A percentile compares a stretch with the other conserved stretches of the same genome.
Conservation (phyloP, 2,888 invertebrate species). For the Cantharis rufa region DNA sequence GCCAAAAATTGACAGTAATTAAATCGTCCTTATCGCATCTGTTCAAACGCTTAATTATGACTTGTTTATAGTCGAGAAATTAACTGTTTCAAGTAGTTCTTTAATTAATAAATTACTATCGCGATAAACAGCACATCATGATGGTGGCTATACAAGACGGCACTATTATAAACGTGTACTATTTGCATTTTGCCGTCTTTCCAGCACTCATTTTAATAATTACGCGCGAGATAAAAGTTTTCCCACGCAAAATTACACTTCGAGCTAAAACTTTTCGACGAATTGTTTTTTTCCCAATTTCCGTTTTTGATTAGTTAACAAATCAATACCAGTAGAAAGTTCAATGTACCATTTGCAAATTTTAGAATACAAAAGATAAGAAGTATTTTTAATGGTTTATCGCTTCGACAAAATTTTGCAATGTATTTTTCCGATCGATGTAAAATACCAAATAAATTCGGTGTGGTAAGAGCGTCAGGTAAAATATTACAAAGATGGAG, state of each 20-base stretch:
- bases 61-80: slow-evolving; percentile 2
- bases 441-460: background rate
- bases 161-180: background rate
- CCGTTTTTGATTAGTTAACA: background rate
- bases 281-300: background rate
- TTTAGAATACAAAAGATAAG: background rate
- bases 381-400: background rate
- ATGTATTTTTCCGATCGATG: background rate
- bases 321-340: background rate
- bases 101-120: background rate
- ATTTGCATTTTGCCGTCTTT: background rate
- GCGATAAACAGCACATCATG: background rate
- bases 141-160: background rate
- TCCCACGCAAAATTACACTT: background rate
- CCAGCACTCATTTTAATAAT: background rate
- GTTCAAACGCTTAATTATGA: slow-evolving; percentile 13
- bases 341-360: background rate
- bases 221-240: slow-evolving; percentile 1
- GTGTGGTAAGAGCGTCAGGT: background rate
- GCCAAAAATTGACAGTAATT: slow-evolving; percentile 11
- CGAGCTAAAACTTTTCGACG: background rate
- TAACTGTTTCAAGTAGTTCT: background rate
- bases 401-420: background rate
- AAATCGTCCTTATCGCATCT: slow-evolving; percentile 10
- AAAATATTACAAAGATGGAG: background rate